phyloP scores from a whole-genome alignment of 2,113 vertebrate genomes.

The Centropus bengalensis region DNA sequence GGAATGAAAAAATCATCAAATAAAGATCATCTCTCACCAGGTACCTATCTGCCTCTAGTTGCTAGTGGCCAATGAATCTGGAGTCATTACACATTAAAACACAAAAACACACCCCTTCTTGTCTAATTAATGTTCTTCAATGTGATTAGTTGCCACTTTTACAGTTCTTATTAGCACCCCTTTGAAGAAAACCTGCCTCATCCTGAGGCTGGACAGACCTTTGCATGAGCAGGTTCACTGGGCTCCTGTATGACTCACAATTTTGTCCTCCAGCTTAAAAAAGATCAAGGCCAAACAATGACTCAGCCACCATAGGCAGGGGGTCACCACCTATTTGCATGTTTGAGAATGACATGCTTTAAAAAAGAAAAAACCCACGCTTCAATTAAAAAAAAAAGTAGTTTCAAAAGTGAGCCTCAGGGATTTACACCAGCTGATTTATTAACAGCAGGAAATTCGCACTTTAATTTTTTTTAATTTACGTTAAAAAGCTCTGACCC shows the following conservation, averaged over 20 bases:
- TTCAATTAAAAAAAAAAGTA: neutral
- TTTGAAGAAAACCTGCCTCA: neutral
- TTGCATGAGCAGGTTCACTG: neutral
- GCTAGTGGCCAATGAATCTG: neutral
- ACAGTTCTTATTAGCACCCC: neutral
- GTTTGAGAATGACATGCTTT: neutral
- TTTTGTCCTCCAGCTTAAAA: neutral
- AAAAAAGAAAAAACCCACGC: neutral
- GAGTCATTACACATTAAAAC: neutral
- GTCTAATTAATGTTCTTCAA: neutral
- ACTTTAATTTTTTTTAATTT: constrained; percentile 52
- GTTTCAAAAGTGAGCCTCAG: neutral
- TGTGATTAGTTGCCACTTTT: neutral
- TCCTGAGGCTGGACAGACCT: neutral
- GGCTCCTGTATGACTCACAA: neutral
- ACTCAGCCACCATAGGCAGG: neutral
- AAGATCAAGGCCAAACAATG: neutral
- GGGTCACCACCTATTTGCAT: neutral
- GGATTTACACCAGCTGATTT: neutral
- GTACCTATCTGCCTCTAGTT: neutral
- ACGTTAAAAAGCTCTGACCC: neutral
- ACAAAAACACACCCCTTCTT: neutral
- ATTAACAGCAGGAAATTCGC: neutral
- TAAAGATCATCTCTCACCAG: neutral
- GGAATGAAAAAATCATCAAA: neutral